phyloP scores from a whole-genome alignment of 2,113 vertebrate species.

The Cavia aperea region DNA sequence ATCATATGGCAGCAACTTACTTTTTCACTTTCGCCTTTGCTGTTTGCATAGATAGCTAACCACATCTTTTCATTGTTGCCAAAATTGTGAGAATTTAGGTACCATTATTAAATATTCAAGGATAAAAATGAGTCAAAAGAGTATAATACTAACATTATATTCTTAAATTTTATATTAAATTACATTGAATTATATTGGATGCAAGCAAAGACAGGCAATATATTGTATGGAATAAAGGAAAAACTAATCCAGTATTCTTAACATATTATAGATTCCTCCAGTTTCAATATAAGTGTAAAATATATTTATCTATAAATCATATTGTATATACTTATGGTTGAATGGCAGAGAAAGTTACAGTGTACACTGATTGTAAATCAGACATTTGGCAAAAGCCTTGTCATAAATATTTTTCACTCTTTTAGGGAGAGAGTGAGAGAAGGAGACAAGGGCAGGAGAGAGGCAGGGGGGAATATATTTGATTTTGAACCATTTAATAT shows the following conservation, averaged over 20 bases:
- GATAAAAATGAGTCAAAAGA: background rate
- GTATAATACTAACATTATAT: background rate
- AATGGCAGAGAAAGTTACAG: background rate
- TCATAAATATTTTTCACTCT: background rate
- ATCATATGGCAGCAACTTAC: background rate
- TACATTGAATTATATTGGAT: background rate
- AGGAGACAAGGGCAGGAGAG: background rate
- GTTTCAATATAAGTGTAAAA: background rate
- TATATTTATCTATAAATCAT: background rate
- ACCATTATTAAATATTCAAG: slow-evolving; percentile 5
- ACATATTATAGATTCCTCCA: background rate
- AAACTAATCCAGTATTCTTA: background rate
- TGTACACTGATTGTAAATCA: background rate
- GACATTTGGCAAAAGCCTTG: background rate
- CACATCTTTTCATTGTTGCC: background rate
- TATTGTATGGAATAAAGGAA: background rate
- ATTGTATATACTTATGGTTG: background rate
- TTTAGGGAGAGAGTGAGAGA: background rate
- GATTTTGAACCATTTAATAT: too few species aligned
- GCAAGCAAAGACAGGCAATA: background rate
- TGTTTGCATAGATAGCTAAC: background rate
- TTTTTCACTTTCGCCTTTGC: slow-evolving; percentile 13
- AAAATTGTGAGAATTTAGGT: background rate
- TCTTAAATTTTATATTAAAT: slow-evolving; percentile 13
- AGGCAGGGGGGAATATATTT: background rate